Conservation (phyloP, 2,888 invertebrate genomes). For the Dicyrtoma fusca region DNA sequence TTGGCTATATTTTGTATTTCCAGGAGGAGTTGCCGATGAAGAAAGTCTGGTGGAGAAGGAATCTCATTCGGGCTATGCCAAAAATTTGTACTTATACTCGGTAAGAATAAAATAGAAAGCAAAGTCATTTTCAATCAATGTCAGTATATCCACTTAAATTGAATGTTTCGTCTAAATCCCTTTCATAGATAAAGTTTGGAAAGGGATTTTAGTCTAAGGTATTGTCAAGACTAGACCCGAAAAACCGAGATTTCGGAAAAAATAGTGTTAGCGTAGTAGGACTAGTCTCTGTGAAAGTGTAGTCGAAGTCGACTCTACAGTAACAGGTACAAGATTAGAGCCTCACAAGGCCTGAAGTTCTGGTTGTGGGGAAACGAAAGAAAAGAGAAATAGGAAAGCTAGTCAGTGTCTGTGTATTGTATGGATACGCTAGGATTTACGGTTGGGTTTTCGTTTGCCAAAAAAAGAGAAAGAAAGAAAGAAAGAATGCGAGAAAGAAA, state of each 20-base stretch:
- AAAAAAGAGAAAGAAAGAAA: too few species aligned
- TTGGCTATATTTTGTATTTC: not conserved
- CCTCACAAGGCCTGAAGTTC: too few species aligned
- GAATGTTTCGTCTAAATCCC: slow-evolving; percentile 24
- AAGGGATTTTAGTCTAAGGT: slow-evolving; percentile 15
- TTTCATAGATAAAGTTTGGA: slow-evolving; percentile 11
- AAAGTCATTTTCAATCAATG: slow-evolving; percentile 23
- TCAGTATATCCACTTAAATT: slow-evolving; percentile 20
- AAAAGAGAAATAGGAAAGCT: not conserved
- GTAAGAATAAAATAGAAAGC: slow-evolving; percentile 34
- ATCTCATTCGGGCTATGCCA: slow-evolving; percentile 39
- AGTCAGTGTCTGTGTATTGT: slow-evolving; percentile 21
- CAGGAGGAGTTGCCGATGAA: slow-evolving; percentile 35
- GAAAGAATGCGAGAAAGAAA: too few species aligned
- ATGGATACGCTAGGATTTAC: too few species aligned
- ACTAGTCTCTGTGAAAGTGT: too few species aligned
- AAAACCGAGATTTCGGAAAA: not conserved
- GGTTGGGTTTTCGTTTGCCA: too few species aligned
- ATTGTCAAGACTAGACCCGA: not conserved
- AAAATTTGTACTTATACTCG: slow-evolving; percentile 49
- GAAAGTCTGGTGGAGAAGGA: slow-evolving; percentile 41
- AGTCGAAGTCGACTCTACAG: too few species aligned
- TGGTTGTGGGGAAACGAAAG: not conserved
- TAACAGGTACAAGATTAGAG: too few species aligned
- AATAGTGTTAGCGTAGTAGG: too few species aligned